Evolutionary conservation across 1,140 invertebrate genomes (phyloP).

Genomic region (Heliconius hermathena): DNA sequence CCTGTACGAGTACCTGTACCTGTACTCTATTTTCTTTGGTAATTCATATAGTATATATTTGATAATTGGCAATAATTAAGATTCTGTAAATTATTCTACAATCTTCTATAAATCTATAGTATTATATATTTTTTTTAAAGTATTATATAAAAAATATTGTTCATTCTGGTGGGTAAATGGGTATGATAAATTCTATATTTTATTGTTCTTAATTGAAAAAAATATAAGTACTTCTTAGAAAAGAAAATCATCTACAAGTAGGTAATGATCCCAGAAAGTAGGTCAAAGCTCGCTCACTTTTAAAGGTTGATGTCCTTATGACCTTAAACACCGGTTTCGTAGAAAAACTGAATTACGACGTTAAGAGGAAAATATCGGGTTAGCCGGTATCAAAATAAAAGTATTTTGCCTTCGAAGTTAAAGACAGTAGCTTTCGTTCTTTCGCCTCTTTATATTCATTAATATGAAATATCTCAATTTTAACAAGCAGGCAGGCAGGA

Average conservation of each 20-base stretch:
- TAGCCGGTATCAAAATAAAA: neutral
- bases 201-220: neutral
- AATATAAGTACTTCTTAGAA: neutral
- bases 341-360: neutral
- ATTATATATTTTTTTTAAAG: too few relatives aligned
- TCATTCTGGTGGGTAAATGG: too few relatives aligned
- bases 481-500: too few relatives aligned
- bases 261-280: neutral
- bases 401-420: neutral
- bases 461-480: too few relatives aligned
- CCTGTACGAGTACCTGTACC: too few relatives aligned
- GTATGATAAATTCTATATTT: neutral
- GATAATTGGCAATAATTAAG: too few relatives aligned
- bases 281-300: neutral
- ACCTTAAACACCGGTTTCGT: neutral
- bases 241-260: neutral
- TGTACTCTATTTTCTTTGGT: too few relatives aligned
- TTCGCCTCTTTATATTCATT: too few relatives aligned
- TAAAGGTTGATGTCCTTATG: neutral
- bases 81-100: too few relatives aligned
- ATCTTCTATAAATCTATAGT: too few relatives aligned
- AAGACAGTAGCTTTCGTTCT: neutral
- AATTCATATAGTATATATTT: too few relatives aligned
- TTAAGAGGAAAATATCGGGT: neutral
- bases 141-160: too few relatives aligned